A percentile compares a stretch with the other conserved stretches of the same genome.
Conservation (phyloP, 2,888 invertebrate species). For the Cheilosia scutellata region DNA sequence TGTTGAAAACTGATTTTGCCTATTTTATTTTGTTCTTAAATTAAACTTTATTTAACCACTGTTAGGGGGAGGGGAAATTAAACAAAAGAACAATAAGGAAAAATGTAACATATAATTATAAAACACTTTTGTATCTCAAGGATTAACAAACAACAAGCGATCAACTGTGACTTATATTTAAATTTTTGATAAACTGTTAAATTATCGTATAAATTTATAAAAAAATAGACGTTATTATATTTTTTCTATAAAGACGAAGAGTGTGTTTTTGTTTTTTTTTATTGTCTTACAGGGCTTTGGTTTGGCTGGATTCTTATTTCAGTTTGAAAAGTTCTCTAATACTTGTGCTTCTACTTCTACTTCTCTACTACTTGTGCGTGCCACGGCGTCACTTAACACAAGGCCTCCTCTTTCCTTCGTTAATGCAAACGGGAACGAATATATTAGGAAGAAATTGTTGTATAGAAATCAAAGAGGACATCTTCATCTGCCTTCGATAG, state of each 20-base stretch:
- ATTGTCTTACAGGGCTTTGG: neutral
- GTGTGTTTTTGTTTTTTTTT: neutral
- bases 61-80: slow-evolving; percentile 19
- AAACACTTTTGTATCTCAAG: slow-evolving; percentile 63
- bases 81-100: slow-evolving; percentile 14
- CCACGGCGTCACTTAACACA: too few species aligned
- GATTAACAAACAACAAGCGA: slow-evolving; percentile 32
- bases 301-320: neutral
- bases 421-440: too few species aligned
- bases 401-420: too few species aligned
- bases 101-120: neutral
- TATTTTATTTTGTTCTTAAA: neutral
- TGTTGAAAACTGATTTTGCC: slow-evolving; percentile 11
- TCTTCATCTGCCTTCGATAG: too few species aligned
- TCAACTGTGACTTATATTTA: slow-evolving; percentile 71
- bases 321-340: too few species aligned
- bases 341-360: too few species aligned
- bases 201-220: slow-evolving; percentile 71
- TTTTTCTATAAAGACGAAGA: slow-evolving; percentile 65
- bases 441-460: too few species aligned
- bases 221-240: slow-evolving; percentile 65
- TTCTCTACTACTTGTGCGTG: too few species aligned
- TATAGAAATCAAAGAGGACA: too few species aligned
- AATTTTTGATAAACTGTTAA: slow-evolving; percentile 60
- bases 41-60: neutral